Percentiles rank a stretch among this genome's conserved stretches.
Conservation (phyloP, 2,113 vertebrate species). For the Corythaixoides concolor region DNA sequence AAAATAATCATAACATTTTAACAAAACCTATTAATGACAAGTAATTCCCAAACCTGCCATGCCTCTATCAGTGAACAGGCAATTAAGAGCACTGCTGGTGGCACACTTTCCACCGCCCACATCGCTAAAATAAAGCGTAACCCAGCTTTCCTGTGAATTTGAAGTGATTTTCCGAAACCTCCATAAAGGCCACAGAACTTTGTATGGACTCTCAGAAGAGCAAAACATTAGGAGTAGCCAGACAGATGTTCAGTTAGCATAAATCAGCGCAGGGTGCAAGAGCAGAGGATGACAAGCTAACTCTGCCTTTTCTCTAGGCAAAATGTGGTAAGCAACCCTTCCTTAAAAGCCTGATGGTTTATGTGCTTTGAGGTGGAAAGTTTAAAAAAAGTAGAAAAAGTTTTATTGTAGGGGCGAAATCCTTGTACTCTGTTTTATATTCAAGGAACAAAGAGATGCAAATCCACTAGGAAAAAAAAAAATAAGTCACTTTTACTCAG, state of each 20-base stretch:
- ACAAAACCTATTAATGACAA: background rate
- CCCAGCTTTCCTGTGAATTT: background rate
- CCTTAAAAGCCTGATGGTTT: constrained; percentile 37
- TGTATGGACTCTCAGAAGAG: background rate
- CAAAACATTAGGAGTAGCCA: background rate
- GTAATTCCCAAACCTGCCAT: background rate
- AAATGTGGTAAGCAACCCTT: background rate
- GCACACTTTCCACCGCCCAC: background rate
- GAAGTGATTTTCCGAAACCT: background rate
- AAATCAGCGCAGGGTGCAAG: background rate
- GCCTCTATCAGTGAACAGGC: rapidly evolving
- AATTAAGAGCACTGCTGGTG: background rate
- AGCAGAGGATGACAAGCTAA: background rate
- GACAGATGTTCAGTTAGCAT: background rate
- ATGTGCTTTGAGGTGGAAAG: constrained; percentile 50
- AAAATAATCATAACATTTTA: background rate
- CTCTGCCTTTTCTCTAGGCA: constrained; percentile 7
- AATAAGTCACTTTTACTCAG: constrained; percentile 15
- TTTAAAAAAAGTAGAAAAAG: background rate
- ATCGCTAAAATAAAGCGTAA: background rate
- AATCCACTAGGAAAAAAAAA: background rate
- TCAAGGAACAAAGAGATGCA: constrained; percentile 26
- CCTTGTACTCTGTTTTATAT: background rate
- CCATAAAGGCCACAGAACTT: background rate
- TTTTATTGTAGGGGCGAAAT: background rate